These are phyloP conservation scores for Trichopoda pennipes DNA, from an alignment of 2,888 invertebrate species.

Conservation along the genomic window DNA sequence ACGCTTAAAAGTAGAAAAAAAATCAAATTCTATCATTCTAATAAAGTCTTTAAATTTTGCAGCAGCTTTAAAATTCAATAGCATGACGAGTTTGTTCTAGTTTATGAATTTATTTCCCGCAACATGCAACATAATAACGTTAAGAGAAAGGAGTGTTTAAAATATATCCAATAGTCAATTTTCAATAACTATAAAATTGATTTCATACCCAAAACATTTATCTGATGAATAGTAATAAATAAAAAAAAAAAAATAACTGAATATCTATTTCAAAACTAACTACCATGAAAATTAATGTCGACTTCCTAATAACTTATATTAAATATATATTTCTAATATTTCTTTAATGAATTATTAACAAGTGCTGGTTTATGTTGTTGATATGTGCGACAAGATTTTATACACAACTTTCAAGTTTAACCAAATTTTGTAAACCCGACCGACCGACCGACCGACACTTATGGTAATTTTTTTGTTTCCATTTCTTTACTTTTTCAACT, in stretches of 20 bases:
- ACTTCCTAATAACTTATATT: background rate
- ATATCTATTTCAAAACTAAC: background rate
- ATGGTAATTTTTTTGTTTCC: background rate
- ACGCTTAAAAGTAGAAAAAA: too few relatives aligned
- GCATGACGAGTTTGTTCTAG: conserved; percentile 14
- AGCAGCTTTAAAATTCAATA: conserved; percentile 1
- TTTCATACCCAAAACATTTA: background rate
- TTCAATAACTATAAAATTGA: background rate
- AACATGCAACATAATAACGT: conserved; percentile 1
- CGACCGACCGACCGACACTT: too few relatives aligned
- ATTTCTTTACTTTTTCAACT: too few relatives aligned
- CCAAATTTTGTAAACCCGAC: background rate
- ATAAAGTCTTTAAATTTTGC: too few relatives aligned
- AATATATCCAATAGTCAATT: background rate
- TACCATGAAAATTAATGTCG: background rate
- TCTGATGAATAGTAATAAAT: background rate
- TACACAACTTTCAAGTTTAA: background rate
- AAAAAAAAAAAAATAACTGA: background rate
- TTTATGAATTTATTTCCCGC: conserved; percentile 4
- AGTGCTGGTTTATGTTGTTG: too few relatives aligned
- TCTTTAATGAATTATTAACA: too few relatives aligned
- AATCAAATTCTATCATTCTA: too few relatives aligned
- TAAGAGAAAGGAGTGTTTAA: background rate
- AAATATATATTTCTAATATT: background rate
- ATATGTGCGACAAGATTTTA: background rate